Percentiles rank a stretch among this genome's conserved stretches.
These are phyloP conservation scores for Pholis gunnellus DNA, from an alignment of 2,113 vertebrate species.

Conservation along the genomic window DNA sequence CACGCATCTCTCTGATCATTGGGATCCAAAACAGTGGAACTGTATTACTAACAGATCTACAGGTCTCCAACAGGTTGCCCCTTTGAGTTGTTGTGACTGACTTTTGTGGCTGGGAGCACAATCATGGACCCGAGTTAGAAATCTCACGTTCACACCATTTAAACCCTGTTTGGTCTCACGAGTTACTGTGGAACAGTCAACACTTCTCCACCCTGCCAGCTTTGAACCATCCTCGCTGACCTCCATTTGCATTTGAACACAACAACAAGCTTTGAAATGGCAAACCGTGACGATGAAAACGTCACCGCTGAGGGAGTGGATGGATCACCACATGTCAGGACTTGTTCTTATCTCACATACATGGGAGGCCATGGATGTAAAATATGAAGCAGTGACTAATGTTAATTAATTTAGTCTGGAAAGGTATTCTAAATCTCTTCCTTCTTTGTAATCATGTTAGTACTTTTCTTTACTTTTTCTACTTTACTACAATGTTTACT, in stretches of 20 bases:
- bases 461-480: background rate
- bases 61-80: background rate
- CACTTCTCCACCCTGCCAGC: background rate
- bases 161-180: background rate
- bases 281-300: background rate
- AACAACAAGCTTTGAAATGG: background rate
- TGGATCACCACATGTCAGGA: background rate
- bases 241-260: conserved; percentile 35
- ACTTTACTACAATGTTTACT: background rate
- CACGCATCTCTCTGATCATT: background rate
- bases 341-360: background rate
- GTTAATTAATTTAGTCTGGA: background rate
- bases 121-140: background rate
- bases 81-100: background rate
- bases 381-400: background rate
- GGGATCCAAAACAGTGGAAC: background rate
- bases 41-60: background rate
- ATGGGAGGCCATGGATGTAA: background rate
- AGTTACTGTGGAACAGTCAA: background rate
- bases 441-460: background rate
- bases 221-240: background rate
- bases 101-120: background rate
- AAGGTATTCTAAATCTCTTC: background rate
- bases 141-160: background rate
- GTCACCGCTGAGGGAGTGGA: background rate